Evolutionary conservation across 2,797 vertebrate species (phyloP), one percentile per base, ranked within the genome.

Genomic region (Tinamus major): DNA sequence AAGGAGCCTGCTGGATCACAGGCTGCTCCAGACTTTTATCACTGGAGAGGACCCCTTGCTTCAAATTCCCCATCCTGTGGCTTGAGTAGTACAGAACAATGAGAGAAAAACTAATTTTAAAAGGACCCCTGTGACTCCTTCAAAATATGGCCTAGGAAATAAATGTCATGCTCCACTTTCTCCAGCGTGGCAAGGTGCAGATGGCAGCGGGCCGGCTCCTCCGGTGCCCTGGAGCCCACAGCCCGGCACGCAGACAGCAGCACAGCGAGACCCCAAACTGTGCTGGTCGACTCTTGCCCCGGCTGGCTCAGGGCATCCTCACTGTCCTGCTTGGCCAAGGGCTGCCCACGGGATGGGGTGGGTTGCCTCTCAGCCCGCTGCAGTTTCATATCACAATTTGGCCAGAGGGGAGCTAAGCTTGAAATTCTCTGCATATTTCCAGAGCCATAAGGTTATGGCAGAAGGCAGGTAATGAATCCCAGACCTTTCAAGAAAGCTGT

Each of bases 401-500:
- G 69, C 67, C 2, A 2, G n/a, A 4, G 29, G 6, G 31, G 70
- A 79, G 51, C 39, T 16, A 2, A n/a, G 90, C 80, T 31, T 24
- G 44, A 64, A 79, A 33, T 23, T 70, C 74, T 58, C 46, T 24
- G 77, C 20, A 0, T 26, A 6, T 65, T 93, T 84, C 83, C 0
- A 0, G 74, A 90, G 85, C 79, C 89, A 93, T 88, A 92, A 91
- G 92, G 94, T 90, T 41, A 31, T 69, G 85, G 91, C 96, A 96
- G 92, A 95, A 96, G 94, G 94, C 77, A 93, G 67, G 87, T 93
- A 96, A 96, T 85, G 89, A 95, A 85, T 95, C 61, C 70, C 94
- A 95, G 93, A 88, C 79, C 80, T 88, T 94, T 85, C 59, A 56
- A 76, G 85, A 65, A 65, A 91, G 49, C 18, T 3, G 1, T 35